Conservation (phyloP, 2,113 vertebrate genomes). For the Rhineura floridana region DNA sequence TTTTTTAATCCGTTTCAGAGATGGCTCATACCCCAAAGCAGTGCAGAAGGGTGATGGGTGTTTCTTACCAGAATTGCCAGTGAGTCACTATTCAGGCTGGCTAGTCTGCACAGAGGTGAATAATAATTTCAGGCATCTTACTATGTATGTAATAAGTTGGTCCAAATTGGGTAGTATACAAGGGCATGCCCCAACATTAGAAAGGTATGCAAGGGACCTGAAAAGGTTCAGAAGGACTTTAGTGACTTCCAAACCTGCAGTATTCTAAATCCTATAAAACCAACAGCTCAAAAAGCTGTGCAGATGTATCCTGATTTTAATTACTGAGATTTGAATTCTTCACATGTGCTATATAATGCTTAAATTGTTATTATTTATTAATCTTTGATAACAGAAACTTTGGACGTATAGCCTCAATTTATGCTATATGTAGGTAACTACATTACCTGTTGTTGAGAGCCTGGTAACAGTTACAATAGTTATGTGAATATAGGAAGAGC, state of each 20-base stretch:
- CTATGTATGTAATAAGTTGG: neutral
- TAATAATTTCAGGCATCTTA: neutral
- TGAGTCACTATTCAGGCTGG: neutral
- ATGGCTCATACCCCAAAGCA: neutral
- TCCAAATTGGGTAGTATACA: neutral
- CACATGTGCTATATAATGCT: no score
- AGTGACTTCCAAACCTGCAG: neutral
- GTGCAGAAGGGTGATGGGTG: neutral
- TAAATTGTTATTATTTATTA: neutral
- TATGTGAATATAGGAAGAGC: neutral
- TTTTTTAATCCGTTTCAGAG: neutral
- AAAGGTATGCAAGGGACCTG: neutral
- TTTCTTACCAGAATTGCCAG: neutral
- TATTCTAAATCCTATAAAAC: no score
- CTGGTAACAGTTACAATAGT: neutral
- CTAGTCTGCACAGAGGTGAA: neutral
- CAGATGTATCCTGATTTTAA: no score
- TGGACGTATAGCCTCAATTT: neutral
- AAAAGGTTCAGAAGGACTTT: neutral
- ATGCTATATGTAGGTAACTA: no score
- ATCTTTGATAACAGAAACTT: neutral
- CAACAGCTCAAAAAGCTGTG: no score
- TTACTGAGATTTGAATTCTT: no score
- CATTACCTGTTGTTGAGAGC: neutral
- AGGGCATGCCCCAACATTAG: neutral